Base-by-base conservation (phyloP, 1,140 invertebrate species). In the Drosophila obscura region DNA sequence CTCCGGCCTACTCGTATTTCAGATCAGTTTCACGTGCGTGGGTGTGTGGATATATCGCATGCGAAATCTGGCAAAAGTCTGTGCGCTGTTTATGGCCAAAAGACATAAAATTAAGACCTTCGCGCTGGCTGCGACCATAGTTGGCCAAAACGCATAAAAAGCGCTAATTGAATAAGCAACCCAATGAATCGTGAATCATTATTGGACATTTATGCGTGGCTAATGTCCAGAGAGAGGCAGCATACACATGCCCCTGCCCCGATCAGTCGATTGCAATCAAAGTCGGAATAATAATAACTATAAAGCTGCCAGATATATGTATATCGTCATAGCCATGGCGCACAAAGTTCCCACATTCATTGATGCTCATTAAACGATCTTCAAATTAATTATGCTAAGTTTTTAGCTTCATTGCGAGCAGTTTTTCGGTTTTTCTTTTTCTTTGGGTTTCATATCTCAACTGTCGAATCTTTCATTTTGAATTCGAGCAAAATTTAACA, bases 151-250 rank as follows among this genome's bases (percentile, higher is more conserved):
- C 68, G 22, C 78, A 82, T 85, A 85, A 87, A 77, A 87, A 78
- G 81, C 73, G 81, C 74, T 85, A 87, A 85, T 85, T 85, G 81
- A 85, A 82, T 85, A 85, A 85, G 82, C 82, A 81, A 87, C 48
- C 43, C 68, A 60, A 72, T 78, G 41, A 69, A 61, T 82, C 78
- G 74, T 85, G 63, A 81, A 85, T 82, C 82, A 85, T 53, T 57
- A 50, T 62, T 50, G 41, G 77, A 85, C 67, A 62, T 80, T 84
- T 80, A 84, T 84, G 80, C 63, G 61, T 58, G 49, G 48, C 51
- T 80, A 81, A 83, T 80, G 50, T 44, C 24, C 73, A 26, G 45
- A 35, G 55, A 64, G 60, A 46, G 57, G 35, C 52, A 55, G 2
- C 35, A 39, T 0, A 39, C 8, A 4, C 0, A 31, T 8, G 26